Evolutionary conservation across 2,113 vertebrate genomes (phyloP).

Genomic region (Neoarius graeffei): DNA sequence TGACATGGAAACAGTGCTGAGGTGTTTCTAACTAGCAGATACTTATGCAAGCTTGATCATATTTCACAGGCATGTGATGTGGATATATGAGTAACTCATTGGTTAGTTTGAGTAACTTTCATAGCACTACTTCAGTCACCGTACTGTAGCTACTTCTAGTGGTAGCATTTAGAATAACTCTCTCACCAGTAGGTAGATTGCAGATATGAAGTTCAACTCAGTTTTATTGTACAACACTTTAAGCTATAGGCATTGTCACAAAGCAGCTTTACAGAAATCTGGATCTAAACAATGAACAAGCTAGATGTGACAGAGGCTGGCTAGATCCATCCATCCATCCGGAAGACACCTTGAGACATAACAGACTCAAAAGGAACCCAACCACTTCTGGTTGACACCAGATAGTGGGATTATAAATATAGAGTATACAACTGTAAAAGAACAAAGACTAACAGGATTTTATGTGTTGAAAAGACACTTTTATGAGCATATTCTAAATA

Average conservation of each 20-base stretch:
- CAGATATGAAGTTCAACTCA: neutral
- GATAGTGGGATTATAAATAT: neutral
- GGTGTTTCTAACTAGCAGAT: constrained; percentile 13
- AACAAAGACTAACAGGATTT: neutral
- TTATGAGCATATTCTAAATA: neutral
- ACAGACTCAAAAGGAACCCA: neutral
- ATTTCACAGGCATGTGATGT: neutral
- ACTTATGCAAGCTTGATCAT: constrained; percentile 8
- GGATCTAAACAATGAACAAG: no score
- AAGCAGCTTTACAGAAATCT: no score
- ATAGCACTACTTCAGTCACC: neutral
- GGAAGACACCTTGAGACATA: neutral
- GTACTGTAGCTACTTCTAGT: neutral
- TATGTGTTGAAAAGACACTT: no score
- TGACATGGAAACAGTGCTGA: constrained; percentile 10
- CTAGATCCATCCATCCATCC: no score
- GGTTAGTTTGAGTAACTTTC: neutral
- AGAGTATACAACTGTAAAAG: neutral
- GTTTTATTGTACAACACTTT: no score
- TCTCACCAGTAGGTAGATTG: neutral
- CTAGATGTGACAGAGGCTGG: no score
- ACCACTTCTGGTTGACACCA: neutral
- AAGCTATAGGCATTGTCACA: no score
- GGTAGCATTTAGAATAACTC: neutral
- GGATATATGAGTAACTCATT: neutral